phyloP scores from a whole-genome alignment of 2,888 invertebrate genomes.

The Quadriops clusia region DNA sequence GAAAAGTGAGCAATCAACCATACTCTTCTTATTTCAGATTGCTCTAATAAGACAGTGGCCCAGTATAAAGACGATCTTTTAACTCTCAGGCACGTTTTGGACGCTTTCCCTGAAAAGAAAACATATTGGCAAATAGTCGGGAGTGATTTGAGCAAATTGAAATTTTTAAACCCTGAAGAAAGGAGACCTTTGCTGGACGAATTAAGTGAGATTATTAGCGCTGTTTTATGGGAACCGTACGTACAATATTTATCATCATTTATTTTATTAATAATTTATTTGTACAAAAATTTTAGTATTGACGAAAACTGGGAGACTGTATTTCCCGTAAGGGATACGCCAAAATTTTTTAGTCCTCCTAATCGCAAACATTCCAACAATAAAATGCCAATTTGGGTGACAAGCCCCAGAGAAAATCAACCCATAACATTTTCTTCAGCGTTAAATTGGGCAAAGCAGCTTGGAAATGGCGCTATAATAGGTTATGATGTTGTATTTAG shows the following conservation, averaged over 20 bases:
- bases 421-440: slow-evolving; percentile 42
- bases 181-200: slow-evolving; percentile 31
- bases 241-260: slow-evolving; percentile 23
- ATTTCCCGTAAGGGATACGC: slow-evolving; percentile 5
- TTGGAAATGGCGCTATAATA: slow-evolving; percentile 60
- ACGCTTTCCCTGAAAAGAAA: slow-evolving; percentile 46
- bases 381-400: slow-evolving; percentile 29
- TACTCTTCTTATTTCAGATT: slow-evolving; percentile 33
- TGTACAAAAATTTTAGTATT: slow-evolving; percentile 1
- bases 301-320: slow-evolving; percentile 1
- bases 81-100: slow-evolving; percentile 51
- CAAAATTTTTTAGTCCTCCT: slow-evolving; percentile 4
- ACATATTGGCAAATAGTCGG: slow-evolving; percentile 48
- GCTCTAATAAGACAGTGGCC: slow-evolving; percentile 40
- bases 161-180: slow-evolving; percentile 39
- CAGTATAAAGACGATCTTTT: slow-evolving; percentile 50
- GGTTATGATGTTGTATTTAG: slow-evolving; percentile 63
- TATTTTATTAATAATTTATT: background rate
- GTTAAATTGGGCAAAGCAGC: slow-evolving; percentile 58
- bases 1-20: background rate
- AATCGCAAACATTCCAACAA: slow-evolving; percentile 8
- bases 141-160: slow-evolving; percentile 45
- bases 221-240: slow-evolving; percentile 66
- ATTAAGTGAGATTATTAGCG: slow-evolving; percentile 48
- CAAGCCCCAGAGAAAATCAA: slow-evolving; percentile 22